phyloP scores from a whole-genome alignment of 2,888 invertebrate genomes.

The Zaprionus lineosus region DNA sequence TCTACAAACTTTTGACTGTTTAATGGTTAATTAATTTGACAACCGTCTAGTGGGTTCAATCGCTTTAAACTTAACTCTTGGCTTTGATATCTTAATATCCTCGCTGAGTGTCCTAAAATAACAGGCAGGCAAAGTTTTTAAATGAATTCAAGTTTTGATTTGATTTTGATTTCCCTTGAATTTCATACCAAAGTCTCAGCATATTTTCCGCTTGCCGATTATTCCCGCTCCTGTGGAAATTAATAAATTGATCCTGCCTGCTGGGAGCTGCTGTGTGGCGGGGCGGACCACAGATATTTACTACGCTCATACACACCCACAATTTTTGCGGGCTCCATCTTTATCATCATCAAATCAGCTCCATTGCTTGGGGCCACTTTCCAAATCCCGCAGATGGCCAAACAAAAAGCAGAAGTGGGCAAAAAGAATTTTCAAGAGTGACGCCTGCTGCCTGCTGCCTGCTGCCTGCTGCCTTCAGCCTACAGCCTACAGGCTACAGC shows the following conservation, averaged over 20 bases:
- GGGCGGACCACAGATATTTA: conserved; percentile 6
- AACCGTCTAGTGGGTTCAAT: too few relatives aligned
- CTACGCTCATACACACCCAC: neutral
- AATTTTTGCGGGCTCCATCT: conserved; percentile 9
- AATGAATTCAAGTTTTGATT: neutral
- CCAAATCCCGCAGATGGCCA: conserved; percentile 57
- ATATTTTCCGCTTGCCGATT: conserved; percentile 7
- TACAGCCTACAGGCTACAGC: too few relatives aligned
- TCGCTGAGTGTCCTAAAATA: too few relatives aligned
- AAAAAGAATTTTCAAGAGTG: neutral
- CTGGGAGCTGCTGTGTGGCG: neutral
- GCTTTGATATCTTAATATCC: too few relatives aligned
- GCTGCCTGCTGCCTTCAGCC: too few relatives aligned
- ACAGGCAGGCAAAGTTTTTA: neutral
- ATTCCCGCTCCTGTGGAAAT: conserved; percentile 6
- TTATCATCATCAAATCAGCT: conserved; percentile 58
- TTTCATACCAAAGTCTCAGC: neutral
- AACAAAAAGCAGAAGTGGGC: too few relatives aligned
- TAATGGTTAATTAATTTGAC: too few relatives aligned
- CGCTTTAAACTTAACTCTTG: too few relatives aligned
- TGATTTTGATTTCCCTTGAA: neutral
- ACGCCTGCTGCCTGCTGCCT: conserved; percentile 16
- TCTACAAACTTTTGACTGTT: too few relatives aligned
- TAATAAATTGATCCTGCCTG: conserved; percentile 29
- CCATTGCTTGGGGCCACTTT: conserved; percentile 47